These are phyloP conservation scores for Lasioglossum morio DNA, from an alignment of 2,888 invertebrate genomes.

Conservation along the genomic window DNA sequence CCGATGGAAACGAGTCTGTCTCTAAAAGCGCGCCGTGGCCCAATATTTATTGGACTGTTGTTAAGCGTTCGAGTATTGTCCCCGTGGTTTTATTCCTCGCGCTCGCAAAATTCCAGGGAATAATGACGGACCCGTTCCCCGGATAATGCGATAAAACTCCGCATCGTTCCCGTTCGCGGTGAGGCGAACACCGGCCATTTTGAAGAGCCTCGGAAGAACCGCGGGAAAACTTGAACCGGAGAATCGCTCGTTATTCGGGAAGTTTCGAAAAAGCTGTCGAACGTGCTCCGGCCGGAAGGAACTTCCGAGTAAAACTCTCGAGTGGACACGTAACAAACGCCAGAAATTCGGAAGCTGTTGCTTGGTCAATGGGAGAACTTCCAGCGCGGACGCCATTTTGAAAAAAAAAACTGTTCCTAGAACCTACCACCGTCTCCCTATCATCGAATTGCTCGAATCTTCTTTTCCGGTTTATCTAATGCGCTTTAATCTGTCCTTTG, in stretches of 20 bases:
- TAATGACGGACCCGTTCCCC: background rate
- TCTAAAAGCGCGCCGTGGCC: background rate
- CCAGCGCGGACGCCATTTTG: background rate
- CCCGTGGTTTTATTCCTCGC: too few species aligned
- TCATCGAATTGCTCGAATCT: background rate
- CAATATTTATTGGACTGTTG: background rate
- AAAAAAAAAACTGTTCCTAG: background rate
- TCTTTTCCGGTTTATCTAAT: background rate
- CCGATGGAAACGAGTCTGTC: background rate
- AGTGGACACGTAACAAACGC: background rate
- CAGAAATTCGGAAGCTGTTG: constrained; percentile 3
- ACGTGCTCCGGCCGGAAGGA: background rate
- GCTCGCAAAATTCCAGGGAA: background rate
- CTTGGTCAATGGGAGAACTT: background rate
- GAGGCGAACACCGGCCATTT: background rate
- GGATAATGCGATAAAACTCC: background rate
- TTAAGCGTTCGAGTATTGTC: background rate
- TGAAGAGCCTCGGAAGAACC: background rate
- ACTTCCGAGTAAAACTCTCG: background rate
- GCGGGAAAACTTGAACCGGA: constrained; percentile 2
- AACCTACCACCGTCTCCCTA: background rate
- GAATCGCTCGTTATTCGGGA: constrained; percentile 14
- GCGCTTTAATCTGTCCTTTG: background rate
- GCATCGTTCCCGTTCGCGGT: background rate
- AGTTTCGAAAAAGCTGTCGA: constrained; percentile 5